Evolutionary conservation across 2,113 vertebrate species (phyloP).

Genomic region (Thryonomys swinderianus): DNA sequence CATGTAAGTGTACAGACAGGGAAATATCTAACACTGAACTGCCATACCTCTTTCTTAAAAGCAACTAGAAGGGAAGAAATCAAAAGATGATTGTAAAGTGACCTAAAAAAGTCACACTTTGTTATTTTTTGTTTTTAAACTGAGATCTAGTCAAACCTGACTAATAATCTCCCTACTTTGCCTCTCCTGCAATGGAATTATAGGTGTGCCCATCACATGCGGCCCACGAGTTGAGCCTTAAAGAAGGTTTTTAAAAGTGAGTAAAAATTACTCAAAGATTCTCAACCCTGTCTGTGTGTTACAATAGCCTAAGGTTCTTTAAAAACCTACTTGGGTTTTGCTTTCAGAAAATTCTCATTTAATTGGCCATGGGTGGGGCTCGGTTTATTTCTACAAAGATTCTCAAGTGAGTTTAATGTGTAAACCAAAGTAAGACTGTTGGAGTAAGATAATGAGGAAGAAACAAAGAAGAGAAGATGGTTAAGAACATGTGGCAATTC

Average conservation of each 20-base stretch:
- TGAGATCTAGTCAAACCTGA: background rate
- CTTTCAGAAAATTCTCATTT: conserved; percentile 38
- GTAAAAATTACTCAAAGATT: conserved; percentile 35
- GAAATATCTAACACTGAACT: background rate
- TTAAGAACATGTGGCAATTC: background rate
- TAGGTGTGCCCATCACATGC: background rate
- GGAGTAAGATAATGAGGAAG: background rate
- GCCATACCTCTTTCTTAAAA: background rate
- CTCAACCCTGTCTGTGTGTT: background rate
- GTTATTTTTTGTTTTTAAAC: background rate
- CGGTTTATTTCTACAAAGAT: conserved; percentile 8
- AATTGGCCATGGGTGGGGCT: conserved; percentile 5
- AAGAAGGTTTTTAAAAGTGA: background rate
- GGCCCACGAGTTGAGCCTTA: background rate
- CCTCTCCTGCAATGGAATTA: background rate
- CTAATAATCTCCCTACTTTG: background rate
- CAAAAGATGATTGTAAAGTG: background rate
- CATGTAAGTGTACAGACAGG: background rate
- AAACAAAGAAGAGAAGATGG: conserved; percentile 10
- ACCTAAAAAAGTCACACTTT: background rate
- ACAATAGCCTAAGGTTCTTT: conserved; percentile 23
- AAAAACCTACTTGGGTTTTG: background rate
- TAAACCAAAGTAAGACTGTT: background rate
- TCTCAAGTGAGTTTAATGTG: background rate
- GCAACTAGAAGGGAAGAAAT: background rate